Percentiles rank a stretch among this genome's conserved stretches.
phyloP scores from a whole-genome alignment of 2,888 invertebrate species.

The Elegia similella region DNA sequence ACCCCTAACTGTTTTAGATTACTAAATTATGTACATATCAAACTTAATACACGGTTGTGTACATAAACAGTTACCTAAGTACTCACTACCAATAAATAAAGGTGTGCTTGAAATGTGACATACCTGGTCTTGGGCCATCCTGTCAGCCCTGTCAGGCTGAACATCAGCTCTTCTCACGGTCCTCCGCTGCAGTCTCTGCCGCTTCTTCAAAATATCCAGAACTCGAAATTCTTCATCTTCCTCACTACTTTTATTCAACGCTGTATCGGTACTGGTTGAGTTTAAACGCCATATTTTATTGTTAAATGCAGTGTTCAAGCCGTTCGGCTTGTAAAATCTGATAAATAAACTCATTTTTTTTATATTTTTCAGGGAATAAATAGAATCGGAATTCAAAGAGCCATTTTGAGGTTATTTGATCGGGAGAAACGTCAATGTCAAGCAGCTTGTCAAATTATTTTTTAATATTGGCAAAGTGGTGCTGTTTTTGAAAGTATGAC shows the following conservation, averaged over 20 bases:
- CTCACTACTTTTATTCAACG: slow-evolving; percentile 48
- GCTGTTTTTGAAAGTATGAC: too few species aligned
- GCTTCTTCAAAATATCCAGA: slow-evolving; percentile 72
- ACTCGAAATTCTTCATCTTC: slow-evolving; percentile 78
- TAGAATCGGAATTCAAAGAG: slow-evolving; percentile 22
- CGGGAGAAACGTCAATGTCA: not conserved
- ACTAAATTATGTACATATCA: too few species aligned
- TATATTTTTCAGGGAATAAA: slow-evolving; percentile 17
- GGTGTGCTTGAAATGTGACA: not conserved
- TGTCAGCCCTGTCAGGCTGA: slow-evolving; percentile 68
- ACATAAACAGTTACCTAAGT: too few species aligned
- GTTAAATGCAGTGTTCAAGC: slow-evolving; percentile 44
- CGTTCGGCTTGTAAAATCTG: slow-evolving; percentile 50
- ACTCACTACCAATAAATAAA: too few species aligned
- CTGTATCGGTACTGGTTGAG: slow-evolving; percentile 54
- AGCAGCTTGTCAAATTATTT: not conserved
- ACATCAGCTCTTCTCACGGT: slow-evolving; percentile 49
- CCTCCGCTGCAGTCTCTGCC: slow-evolving; percentile 46
- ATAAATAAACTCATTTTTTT: slow-evolving; percentile 68
- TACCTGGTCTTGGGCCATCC: slow-evolving; percentile 72
- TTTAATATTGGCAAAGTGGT: too few species aligned
- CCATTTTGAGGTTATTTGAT: slow-evolving; percentile 42
- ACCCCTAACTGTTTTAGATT: too few species aligned
- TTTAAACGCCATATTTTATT: slow-evolving; percentile 63
- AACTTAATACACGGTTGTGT: too few species aligned